Evolutionary conservation across 2,888 invertebrate genomes (phyloP), one percentile per base, ranked within the genome.

Genomic region (Ischnus inquisitorius): DNA sequence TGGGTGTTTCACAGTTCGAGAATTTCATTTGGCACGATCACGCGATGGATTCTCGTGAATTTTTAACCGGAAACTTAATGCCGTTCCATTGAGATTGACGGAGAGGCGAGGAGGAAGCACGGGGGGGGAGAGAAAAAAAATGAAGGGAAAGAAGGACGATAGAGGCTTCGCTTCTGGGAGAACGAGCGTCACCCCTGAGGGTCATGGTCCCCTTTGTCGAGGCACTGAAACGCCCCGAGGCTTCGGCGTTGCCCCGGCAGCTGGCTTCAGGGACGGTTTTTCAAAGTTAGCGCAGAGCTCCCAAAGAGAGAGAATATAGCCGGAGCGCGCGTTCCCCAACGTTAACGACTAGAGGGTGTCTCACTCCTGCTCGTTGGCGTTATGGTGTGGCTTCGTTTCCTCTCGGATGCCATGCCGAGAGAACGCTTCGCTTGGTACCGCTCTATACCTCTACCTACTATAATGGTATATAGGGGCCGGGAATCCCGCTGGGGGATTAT

Each of bases 401-500:
- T 79, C 79, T 83, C 71, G 79, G 79, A 69, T 79, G 74, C 64
- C 64, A 69, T 57, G 62, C 48, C 71, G 79, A 34, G 46, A 22
- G 79, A 83, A 76, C 65, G 74, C 57, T 76, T 76, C 79, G 75
- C 71, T 79, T 25, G 19, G 72, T 85, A 71, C 46, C n/a, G 12
- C 25, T 5, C 25, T 28, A 28, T 60, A 60, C 60, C n/a, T 60
- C 60, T 74, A 83, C 62, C 71, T 25, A 54, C 62, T 79, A 71
- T 79, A 71, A 64, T 54, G 62, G 60, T 46, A 48, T 72, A 79
- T 79, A 64, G 89, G 90, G 88, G 88, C 89, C 88, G 89, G 90
- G 89, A 91, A 89, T 91, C 90, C 91, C 89, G 88, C 90, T 88
- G 91, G 91, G 90, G 89, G 90, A 91, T 91, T 91, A 90, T 90